A percentile compares a stretch with the other conserved stretches of the same genome.
These are phyloP conservation scores for Drosophila ambigua DNA, from an alignment of 1,140 invertebrate genomes.

Conservation along the genomic window DNA sequence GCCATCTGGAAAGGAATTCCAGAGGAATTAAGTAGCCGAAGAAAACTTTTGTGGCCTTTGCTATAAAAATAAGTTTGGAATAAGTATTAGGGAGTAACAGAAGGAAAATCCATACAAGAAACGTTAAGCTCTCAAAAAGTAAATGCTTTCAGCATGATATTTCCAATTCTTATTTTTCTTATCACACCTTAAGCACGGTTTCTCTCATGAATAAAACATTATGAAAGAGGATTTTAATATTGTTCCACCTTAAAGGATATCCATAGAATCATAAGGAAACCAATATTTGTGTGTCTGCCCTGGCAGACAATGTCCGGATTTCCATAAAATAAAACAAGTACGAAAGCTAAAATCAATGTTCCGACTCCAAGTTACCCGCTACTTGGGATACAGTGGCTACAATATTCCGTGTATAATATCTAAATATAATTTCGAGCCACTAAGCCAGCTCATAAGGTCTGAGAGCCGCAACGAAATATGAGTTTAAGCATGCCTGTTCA, in stretches of 20 bases:
- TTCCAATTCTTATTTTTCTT: not conserved
- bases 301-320: slow-evolving; percentile 32
- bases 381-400: no score
- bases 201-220: slow-evolving; percentile 36
- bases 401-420: no score
- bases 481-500: no score
- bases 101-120: no score
- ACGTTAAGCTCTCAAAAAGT: no score
- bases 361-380: no score
- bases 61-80: not conserved
- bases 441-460: no score
- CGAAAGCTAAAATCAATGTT: no score
- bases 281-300: slow-evolving; percentile 19
- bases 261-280: slow-evolving; percentile 13
- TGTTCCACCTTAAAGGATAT: slow-evolving; percentile 18
- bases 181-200: not conserved
- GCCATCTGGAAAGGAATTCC: slow-evolving; percentile 33
- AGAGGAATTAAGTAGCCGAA: slow-evolving; percentile 19
- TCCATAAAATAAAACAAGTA: slow-evolving; percentile 21
- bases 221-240: slow-evolving; percentile 26
- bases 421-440: no score
- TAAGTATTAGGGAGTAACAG: slow-evolving; percentile 6
- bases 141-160: no score
- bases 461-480: no score
- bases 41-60: slow-evolving; percentile 8